Evolutionary conservation across 2,113 vertebrate species (phyloP).

Genomic region (Cynocephalus volans): DNA sequence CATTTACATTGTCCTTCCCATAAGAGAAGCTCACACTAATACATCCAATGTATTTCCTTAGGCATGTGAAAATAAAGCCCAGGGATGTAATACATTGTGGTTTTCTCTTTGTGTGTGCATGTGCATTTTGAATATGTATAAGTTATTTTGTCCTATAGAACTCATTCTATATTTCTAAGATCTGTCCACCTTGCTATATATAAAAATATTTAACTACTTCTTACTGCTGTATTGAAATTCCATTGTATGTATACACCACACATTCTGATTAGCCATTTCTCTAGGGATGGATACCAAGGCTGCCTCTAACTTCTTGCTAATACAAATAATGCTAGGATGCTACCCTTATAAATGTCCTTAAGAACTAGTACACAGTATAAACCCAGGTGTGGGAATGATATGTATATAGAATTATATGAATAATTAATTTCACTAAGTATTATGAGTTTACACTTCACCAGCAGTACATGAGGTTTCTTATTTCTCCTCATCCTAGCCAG

Average conservation of each 20-base stretch:
- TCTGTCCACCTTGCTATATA: background rate
- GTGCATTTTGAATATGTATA: conserved; percentile 8
- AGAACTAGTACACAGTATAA: background rate
- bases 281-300: background rate
- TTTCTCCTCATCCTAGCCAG: background rate
- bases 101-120: background rate
- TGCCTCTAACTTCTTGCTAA: background rate
- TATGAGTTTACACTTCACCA: background rate
- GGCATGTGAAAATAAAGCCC: background rate
- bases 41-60: background rate
- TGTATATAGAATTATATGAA: background rate
- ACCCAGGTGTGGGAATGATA: background rate
- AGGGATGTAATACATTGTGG: background rate
- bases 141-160: background rate
- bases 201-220: background rate
- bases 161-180: background rate
- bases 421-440: background rate
- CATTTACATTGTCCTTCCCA: background rate
- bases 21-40: background rate
- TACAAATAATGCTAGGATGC: background rate
- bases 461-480: background rate
- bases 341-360: background rate
- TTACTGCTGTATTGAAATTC: background rate
- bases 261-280: background rate
- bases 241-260: background rate